phyloP scores from a whole-genome alignment of 1,140 invertebrate species.

The Pseudomyrmex dendroicus region DNA sequence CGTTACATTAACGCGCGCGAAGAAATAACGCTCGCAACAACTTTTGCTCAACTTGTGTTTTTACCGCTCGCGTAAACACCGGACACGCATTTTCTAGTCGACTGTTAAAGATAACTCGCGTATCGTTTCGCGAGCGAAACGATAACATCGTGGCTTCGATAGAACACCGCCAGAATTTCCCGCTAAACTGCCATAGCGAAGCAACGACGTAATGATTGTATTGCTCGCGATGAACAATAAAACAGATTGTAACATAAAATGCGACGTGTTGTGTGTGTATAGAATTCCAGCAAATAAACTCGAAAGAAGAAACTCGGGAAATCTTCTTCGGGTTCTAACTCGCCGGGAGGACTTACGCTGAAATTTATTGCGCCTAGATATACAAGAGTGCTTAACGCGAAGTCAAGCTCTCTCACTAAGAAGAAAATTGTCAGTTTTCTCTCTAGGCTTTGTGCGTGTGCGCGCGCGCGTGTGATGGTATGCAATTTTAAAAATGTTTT shows the following conservation, averaged over 20 bases:
- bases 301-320: background rate
- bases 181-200: conserved; percentile 15
- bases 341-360: conserved; percentile 1
- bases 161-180: background rate
- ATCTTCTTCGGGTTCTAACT: background rate
- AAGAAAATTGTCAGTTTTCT: conserved; percentile 36
- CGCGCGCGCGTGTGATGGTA: too few species aligned
- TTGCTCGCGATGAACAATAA: conserved; percentile 23
- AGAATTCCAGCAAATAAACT: conserved; percentile 18
- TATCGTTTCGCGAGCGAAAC: conserved; percentile 14
- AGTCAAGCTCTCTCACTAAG: conserved; percentile 31
- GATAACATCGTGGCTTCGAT: background rate
- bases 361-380: conserved; percentile 50
- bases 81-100: background rate
- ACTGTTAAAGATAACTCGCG: background rate
- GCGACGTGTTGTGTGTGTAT: background rate
- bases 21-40: background rate
- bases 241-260: conserved; percentile 29
- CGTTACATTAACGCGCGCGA: too few species aligned
- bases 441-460: background rate
- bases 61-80: background rate
- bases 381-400: conserved; percentile 37
- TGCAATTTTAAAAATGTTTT: background rate
- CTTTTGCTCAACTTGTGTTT: background rate
- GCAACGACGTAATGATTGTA: conserved; percentile 35